A percentile compares a stretch with the other conserved stretches of the same genome.
These are phyloP conservation scores for Philypnodon macrostomus DNA, from an alignment of 2,797 vertebrate genomes.

Conservation along the genomic window DNA sequence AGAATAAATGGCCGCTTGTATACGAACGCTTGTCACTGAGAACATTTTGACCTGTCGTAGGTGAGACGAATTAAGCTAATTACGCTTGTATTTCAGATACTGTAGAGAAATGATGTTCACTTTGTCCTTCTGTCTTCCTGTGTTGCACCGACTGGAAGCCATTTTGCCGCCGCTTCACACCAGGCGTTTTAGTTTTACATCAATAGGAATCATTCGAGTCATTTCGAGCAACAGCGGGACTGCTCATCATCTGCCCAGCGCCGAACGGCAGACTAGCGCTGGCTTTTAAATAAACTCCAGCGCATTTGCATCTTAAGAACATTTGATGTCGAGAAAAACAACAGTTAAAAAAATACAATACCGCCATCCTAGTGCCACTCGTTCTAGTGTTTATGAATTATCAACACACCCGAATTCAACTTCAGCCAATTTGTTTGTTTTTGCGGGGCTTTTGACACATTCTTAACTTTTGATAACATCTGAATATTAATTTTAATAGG, in stretches of 20 bases:
- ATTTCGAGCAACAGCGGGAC: background rate
- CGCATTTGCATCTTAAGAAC: conserved; percentile 11
- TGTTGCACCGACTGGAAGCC: background rate
- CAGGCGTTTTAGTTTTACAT: conserved; percentile 6
- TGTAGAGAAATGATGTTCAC: conserved; percentile 9
- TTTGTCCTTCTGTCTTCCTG: conserved; percentile 7
- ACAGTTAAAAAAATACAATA: conserved; percentile 3
- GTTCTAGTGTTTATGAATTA: background rate
- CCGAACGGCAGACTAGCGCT: background rate
- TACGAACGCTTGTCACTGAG: background rate
- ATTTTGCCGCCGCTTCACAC: background rate
- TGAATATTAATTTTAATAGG: conserved; percentile 13
- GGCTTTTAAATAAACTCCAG: conserved; percentile 4
- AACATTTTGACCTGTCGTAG: background rate
- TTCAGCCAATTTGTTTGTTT: background rate
- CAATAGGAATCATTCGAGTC: background rate
- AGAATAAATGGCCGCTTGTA: background rate
- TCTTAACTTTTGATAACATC: conserved; percentile 7
- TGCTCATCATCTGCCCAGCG: conserved; percentile 9
- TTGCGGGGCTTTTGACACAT: background rate
- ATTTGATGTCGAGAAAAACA: background rate
- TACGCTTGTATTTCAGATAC: conserved; percentile 16
- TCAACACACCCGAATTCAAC: background rate
- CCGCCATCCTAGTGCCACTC: background rate
- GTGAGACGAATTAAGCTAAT: conserved; percentile 22